Evolutionary conservation across 2,113 vertebrate species (phyloP).

Genomic region (Zosterops hypoxanthus): DNA sequence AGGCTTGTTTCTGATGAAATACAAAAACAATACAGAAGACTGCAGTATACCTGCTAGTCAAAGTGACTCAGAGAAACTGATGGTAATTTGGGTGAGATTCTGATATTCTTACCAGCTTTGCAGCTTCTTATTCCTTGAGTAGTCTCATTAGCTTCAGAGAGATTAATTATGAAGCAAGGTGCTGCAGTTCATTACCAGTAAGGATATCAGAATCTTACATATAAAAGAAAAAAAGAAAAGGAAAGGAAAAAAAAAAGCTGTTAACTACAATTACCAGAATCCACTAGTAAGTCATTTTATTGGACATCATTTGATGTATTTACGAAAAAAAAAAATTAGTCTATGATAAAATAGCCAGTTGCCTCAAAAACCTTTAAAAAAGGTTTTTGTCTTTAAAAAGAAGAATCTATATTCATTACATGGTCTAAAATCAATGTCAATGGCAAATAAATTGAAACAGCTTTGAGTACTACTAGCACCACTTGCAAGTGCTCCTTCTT

Average conservation of each 20-base stretch:
- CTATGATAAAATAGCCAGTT: neutral
- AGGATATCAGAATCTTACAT: constrained; percentile 38
- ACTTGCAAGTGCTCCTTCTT: neutral
- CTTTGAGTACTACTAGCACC: neutral
- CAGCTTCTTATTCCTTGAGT: constrained; percentile 1
- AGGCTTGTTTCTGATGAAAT: neutral
- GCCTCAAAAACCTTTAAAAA: neutral
- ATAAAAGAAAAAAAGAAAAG: neutral
- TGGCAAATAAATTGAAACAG: constrained; percentile 4
- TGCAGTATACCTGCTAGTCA: neutral
- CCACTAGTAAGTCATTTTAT: neutral
- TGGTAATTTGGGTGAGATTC: neutral
- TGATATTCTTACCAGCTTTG: constrained; percentile 33
- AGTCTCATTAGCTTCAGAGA: constrained; percentile 2
- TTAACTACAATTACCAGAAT: constrained; percentile 25
- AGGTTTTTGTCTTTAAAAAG: neutral
- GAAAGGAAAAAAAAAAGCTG: neutral
- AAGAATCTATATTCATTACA: constrained; percentile 5
- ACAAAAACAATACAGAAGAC: neutral
- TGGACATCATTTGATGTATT: neutral
- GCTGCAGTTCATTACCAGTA: constrained; percentile 22
- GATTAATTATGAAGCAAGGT: constrained; percentile 26
- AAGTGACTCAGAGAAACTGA: neutral
- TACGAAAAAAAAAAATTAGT: neutral
- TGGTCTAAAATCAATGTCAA: neutral